Base-by-base conservation (phyloP, 2,113 vertebrate species). In the Anarrhichthys ocellatus region DNA sequence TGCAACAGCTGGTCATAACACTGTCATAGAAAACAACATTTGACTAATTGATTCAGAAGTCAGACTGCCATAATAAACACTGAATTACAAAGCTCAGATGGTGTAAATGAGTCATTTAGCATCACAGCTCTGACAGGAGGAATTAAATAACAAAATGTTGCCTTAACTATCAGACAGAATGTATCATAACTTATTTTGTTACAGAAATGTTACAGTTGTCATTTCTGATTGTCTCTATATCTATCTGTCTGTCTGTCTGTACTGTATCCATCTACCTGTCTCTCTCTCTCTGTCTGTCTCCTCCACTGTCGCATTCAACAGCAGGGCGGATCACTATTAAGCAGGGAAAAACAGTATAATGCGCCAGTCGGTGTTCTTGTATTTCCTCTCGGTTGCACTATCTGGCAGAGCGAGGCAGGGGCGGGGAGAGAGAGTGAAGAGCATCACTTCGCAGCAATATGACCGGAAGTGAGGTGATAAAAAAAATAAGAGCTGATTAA, bases 241-340 rank as follows among this genome's bases (percentile, higher is more conserved):
- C 14, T 73, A 3, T 50, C 17, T 24, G 1, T 64, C 13, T 48
- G 2, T 38, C 63, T n/a, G 1, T 72, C 46, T 54, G 18, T 59
- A 29, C 46, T 64, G 6, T 71, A 13, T 79, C 38, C 72, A 5
- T 69, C 61, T 54, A 36, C 78, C 76, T 86, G 48, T 64, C 6
- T 64, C 22, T 73, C 1, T 44, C 44, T 75, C 0, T 34, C 71
- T 56, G 15, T 69, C 69, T 48, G 50, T 86, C 76, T 84, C 66
- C 46, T 66, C 34, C 42, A 11, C 85, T 91, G 91, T 87, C 89
- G 89, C 89, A 90, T 86, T 88, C 80, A 88, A 83, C 85, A 82
- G 80, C 87, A 89, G 80, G 27, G 64, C 14, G 69, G 85, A 85
- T 84, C 92, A 91, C 78, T 89, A 87, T 92, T 88, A 50, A n/a